Evolutionary conservation across 2,113 vertebrate species (phyloP).

Genomic region (Nycticebus coucang): DNA sequence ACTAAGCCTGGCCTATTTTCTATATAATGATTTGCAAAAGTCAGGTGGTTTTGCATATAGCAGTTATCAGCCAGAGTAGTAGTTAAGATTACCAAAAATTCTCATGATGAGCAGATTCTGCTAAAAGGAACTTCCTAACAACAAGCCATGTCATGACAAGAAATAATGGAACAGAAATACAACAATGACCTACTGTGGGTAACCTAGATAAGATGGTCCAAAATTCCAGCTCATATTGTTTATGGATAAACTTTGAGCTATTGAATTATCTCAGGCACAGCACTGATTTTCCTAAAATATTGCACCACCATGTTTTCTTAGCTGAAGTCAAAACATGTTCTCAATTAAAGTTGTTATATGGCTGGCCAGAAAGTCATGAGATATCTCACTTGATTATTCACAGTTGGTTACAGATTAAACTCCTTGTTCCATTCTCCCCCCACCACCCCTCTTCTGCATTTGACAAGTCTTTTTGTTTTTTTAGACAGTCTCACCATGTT

Average conservation of each 20-base stretch:
- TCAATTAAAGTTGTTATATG: slow-evolving; percentile 14
- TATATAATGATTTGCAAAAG: slow-evolving; percentile 13
- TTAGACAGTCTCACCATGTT: no score
- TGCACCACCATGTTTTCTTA: slow-evolving; percentile 17
- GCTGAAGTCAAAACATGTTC: slow-evolving; percentile 28
- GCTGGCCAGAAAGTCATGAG: no score
- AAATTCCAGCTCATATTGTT: slow-evolving; percentile 8
- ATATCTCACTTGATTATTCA: no score
- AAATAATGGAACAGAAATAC: slow-evolving; percentile 7
- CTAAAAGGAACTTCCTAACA: slow-evolving; percentile 9
- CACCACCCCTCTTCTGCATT: no score
- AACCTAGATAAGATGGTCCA: slow-evolving; percentile 7
- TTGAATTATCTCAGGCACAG: background rate
- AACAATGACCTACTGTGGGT: background rate
- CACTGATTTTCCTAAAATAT: background rate
- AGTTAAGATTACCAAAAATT: slow-evolving; percentile 47
- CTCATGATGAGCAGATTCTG: slow-evolving; percentile 19
- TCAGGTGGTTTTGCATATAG: slow-evolving; percentile 16
- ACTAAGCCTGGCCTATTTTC: no score
- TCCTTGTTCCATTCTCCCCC: no score
- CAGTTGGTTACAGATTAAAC: no score
- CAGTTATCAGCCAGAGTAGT: background rate
- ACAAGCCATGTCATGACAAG: background rate
- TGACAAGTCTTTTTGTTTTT: no score
- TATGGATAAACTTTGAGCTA: slow-evolving; percentile 21